A percentile compares a stretch with the other conserved stretches of the same genome.
These are phyloP conservation scores for Montipora capricornis DNA, from an alignment of 64 coral and sea anemone species.

Conservation along the genomic window DNA sequence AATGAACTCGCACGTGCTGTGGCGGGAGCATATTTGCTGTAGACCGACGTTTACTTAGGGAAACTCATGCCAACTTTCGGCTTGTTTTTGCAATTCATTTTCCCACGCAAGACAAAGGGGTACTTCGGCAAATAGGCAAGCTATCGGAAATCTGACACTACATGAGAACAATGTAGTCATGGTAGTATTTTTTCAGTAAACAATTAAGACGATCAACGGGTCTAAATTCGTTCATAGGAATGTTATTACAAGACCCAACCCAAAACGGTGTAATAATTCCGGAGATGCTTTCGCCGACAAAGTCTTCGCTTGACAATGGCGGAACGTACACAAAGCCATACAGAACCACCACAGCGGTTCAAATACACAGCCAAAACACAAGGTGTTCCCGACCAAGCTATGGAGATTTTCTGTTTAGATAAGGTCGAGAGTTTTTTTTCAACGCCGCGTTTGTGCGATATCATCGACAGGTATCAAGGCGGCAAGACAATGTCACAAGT, in stretches of 20 bases:
- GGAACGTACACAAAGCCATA: slow-evolving; percentile 12
- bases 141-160: slow-evolving; percentile 42
- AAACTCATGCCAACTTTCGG: slow-evolving; percentile 3
- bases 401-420: slow-evolving; percentile 52
- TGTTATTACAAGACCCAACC: slow-evolving; percentile 45
- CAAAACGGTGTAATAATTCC: slow-evolving; percentile 18
- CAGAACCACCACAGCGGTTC: slow-evolving; percentile 22
- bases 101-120: slow-evolving; percentile 46
- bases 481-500: not conserved
- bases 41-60: slow-evolving; percentile 18
- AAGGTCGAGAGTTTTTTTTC: slow-evolving; percentile 10
- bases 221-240: slow-evolving; percentile 40
- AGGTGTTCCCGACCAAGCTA: not conserved
- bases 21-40: not conserved
- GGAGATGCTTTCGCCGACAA: slow-evolving; percentile 32
- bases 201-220: not conserved
- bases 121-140: slow-evolving; percentile 34
- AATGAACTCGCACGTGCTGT: slow-evolving; percentile 19
- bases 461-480: not conserved
- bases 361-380: slow-evolving; percentile 2
- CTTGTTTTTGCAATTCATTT: slow-evolving; percentile 39
- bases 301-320: slow-evolving; percentile 2
- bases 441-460: not conserved
- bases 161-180: slow-evolving; percentile 46
- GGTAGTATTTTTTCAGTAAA: slow-evolving; percentile 43